Percentiles rank a stretch among this genome's conserved stretches.
phyloP scores from a whole-genome alignment of 2,113 vertebrate species.

The Callipepla squamata region DNA sequence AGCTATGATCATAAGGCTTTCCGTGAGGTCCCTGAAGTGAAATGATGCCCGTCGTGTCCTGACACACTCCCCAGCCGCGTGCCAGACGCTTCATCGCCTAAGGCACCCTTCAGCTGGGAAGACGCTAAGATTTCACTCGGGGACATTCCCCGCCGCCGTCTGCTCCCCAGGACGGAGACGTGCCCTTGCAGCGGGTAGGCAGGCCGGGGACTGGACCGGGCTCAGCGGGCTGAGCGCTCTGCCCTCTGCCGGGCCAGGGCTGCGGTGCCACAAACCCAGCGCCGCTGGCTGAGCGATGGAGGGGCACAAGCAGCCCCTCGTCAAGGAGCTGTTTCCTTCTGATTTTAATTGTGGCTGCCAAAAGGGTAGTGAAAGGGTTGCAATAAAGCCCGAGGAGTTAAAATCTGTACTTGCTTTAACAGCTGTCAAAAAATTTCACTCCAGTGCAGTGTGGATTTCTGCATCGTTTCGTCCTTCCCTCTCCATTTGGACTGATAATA shows the following conservation, averaged over 20 bases:
- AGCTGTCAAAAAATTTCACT: rapidly evolving
- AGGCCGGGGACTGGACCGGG: rapidly evolving
- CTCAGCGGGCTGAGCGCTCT: not conserved
- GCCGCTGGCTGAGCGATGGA: too few relatives aligned
- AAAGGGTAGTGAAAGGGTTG: rapidly evolving
- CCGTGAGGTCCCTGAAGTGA: not conserved
- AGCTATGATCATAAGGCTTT: not conserved
- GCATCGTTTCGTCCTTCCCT: not conserved
- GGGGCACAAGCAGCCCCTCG: rapidly evolving
- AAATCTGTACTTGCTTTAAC: not conserved
- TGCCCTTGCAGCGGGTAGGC: rapidly evolving
- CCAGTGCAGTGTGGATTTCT: not conserved
- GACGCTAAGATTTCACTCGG: not conserved
- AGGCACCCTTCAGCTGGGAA: not conserved
- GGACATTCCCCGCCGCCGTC: not conserved
- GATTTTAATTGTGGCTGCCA: rapidly evolving
- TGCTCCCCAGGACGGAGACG: rapidly evolving
- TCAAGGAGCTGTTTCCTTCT: rapidly evolving
- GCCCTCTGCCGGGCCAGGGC: not conserved
- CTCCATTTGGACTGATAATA: not conserved
- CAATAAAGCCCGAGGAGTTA: not conserved
- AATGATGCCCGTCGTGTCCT: not conserved
- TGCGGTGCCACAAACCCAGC: rapidly evolving
- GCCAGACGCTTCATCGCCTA: not conserved
- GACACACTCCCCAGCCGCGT: not conserved